Evolutionary conservation across 30 jellyfish, hydroid and myxozoan species (phyloP).

Genomic region (Turritopsis rubra): DNA sequence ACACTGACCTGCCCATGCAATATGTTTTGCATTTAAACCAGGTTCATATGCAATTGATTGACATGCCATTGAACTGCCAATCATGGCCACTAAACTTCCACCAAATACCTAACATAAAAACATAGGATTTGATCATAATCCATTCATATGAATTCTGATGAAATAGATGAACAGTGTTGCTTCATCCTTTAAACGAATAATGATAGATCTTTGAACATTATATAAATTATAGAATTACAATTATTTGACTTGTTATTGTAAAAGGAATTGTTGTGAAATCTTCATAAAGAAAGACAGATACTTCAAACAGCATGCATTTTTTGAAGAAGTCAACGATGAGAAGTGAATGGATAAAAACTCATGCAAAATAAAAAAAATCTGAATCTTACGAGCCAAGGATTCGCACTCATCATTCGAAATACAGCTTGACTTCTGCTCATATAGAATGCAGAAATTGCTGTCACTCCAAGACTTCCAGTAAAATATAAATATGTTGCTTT

Average conservation of each 20-base stretch:
- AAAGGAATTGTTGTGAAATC: too few species aligned
- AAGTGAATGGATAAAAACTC: too few species aligned
- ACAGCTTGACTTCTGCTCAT: constrained; percentile 65
- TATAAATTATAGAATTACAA: too few species aligned
- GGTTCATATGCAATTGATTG: constrained; percentile 91
- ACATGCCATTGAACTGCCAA: constrained; percentile 90
- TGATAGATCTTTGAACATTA: too few species aligned
- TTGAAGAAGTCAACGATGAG: too few species aligned
- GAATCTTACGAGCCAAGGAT: constrained; percentile 68
- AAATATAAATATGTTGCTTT: constrained; percentile 76
- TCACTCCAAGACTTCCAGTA: constrained; percentile 67
- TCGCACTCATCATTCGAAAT: constrained; percentile 67
- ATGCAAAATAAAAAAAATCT: too few species aligned
- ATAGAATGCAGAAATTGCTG: constrained; percentile 81
- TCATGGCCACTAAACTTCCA: constrained; percentile 91
- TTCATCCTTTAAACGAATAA: too few species aligned
- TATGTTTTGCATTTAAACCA: constrained; percentile 83
- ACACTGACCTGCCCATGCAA: constrained; percentile 79
- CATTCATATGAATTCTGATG: too few species aligned
- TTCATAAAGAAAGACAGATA: too few species aligned
- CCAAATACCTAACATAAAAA: constrained; percentile 55
- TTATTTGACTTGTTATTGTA: too few species aligned
- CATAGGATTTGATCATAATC: not conserved
- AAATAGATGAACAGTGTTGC: too few species aligned
- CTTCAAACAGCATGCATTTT: too few species aligned